Percentiles rank a stretch among this genome's conserved stretches.
Conservation (phyloP, 2,888 invertebrate species). For the Synanthedon andrenaeformis region DNA sequence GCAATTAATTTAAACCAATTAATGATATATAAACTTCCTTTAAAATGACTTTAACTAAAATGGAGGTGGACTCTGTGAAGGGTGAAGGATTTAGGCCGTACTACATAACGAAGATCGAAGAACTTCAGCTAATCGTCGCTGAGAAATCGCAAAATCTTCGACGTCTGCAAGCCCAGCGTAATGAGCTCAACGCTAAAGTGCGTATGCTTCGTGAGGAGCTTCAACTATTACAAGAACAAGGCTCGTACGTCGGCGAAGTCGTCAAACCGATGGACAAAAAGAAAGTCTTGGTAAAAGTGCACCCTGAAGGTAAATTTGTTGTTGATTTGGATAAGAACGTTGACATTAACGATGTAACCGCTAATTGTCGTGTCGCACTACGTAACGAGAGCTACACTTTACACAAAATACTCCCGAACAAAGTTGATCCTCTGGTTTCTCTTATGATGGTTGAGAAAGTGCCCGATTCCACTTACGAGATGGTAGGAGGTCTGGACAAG, state of each 20-base stretch:
- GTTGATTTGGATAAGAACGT: slow-evolving; percentile 99
- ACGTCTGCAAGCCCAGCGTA: slow-evolving; percentile 96
- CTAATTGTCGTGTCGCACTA: slow-evolving; percentile 96
- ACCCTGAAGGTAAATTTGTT: slow-evolving; percentile 99
- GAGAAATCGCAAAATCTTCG: slow-evolving; percentile 97
- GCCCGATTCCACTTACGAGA: slow-evolving; percentile 99
- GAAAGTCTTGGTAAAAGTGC: slow-evolving; percentile 98
- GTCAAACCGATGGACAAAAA: slow-evolving; percentile 99
- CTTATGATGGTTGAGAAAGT: slow-evolving; percentile 99
- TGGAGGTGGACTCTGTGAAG: slow-evolving; percentile 80
- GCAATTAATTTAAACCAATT: neutral
- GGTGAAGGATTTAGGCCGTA: slow-evolving; percentile 95
- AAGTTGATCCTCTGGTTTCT: slow-evolving; percentile 98
- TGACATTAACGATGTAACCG: slow-evolving; percentile 97
- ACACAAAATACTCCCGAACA: slow-evolving; percentile 98
- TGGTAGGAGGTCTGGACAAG: slow-evolving; percentile 99
- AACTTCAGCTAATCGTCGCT: slow-evolving; percentile 94
- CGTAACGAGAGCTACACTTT: slow-evolving; percentile 98
- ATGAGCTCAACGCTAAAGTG: slow-evolving; percentile 99
- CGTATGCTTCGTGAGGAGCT: slow-evolving; percentile 97
- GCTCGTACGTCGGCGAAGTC: slow-evolving; percentile 99
- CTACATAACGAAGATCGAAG: slow-evolving; percentile 98
- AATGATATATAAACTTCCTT: slow-evolving; percentile 6
- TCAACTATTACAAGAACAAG: slow-evolving; percentile 96
- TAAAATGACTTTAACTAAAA: slow-evolving; percentile 65